phyloP scores from a whole-genome alignment of 1,140 invertebrate species.

The Melanaphis sacchari region DNA sequence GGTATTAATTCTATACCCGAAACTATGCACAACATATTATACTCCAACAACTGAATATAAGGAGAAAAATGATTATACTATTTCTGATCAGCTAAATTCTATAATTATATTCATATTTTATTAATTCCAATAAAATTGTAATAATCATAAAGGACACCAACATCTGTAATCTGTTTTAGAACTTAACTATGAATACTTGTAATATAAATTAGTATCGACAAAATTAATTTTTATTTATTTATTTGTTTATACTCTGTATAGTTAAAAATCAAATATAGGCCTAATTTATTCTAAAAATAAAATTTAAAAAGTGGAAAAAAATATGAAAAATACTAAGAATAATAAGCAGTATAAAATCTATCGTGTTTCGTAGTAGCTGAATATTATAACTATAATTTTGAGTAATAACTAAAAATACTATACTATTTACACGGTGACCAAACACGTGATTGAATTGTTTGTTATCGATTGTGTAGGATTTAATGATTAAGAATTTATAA shows the following conservation, averaged over 20 bases:
- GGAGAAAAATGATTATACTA: neutral
- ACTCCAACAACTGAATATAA: neutral
- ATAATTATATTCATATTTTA: too few species aligned
- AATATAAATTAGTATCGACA: neutral
- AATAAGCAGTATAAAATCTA: neutral
- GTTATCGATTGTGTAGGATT: too few species aligned
- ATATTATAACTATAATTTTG: neutral
- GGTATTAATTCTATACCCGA: neutral
- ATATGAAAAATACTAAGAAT: neutral
- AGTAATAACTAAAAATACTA: neutral
- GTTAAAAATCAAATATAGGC: neutral
- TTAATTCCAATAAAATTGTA: too few species aligned
- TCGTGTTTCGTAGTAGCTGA: neutral
- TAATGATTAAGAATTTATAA: too few species aligned
- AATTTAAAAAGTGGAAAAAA: neutral
- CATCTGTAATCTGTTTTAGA: neutral
- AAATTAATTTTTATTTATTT: neutral
- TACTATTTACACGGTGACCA: neutral
- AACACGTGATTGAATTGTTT: neutral
- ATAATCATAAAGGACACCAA: neutral
- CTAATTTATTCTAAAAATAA: neutral
- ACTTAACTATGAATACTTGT: rapidly evolving
- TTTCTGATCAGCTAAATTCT: neutral
- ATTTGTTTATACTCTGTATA: neutral
- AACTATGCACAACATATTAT: neutral